Percentiles rank a stretch among this genome's conserved stretches.
These are phyloP conservation scores for Phymatocera aterrima DNA, from an alignment of 2,888 invertebrate species.

Conservation along the genomic window DNA sequence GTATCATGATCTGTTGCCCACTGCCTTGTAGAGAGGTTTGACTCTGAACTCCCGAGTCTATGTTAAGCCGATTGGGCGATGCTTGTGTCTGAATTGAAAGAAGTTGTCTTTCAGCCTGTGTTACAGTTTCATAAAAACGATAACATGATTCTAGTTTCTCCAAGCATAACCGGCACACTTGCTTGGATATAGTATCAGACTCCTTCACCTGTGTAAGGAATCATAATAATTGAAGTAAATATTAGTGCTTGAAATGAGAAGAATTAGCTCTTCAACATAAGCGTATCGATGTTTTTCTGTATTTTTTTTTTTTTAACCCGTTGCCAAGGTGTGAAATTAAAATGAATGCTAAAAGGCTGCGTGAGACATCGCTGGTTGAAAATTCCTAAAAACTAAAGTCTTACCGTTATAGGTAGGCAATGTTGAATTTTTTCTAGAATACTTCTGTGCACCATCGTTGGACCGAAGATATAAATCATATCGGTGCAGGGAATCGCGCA, in stretches of 20 bases:
- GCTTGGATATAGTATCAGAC: conserved; percentile 38
- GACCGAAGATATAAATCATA: background rate
- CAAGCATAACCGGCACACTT: conserved; percentile 47
- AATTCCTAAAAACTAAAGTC: background rate
- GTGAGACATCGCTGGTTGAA: background rate
- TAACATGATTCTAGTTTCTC: conserved; percentile 44
- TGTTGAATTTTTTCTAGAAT: background rate
- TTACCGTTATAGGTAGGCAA: background rate
- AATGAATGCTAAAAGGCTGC: no score
- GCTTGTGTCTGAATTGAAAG: background rate
- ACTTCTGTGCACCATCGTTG: background rate
- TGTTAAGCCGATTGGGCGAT: no score
- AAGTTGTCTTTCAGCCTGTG: conserved; percentile 20
- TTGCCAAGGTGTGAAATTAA: background rate
- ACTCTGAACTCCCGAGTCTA: background rate
- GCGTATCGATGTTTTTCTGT: background rate
- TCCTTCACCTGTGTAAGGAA: conserved; percentile 36
- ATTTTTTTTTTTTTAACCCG: background rate
- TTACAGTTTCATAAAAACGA: conserved; percentile 48
- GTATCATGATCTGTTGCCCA: no score
- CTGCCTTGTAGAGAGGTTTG: background rate
- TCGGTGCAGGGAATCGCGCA: background rate
- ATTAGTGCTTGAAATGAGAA: background rate
- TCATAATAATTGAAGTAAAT: background rate
- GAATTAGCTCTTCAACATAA: no score